Evolutionary conservation across 2,113 vertebrate genomes (phyloP), one percentile per base, ranked within the genome.

Genomic region (Datnioides undecimradiatus): DNA sequence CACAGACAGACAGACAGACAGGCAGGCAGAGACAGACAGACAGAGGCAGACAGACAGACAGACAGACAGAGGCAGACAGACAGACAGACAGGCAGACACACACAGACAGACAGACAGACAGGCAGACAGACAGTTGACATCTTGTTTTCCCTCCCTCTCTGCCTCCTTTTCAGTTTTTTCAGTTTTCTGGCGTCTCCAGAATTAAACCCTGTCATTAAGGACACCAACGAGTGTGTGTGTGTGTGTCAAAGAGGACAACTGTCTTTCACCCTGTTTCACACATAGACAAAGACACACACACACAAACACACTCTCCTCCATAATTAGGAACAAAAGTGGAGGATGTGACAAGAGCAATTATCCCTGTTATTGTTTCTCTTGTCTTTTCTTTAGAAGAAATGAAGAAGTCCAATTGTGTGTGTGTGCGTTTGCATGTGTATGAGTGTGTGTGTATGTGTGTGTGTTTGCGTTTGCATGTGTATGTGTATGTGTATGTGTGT

Each of bases 321-420:
- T 60, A 79, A 75, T 51, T 40, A 73, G 38, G 29, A 63, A 4
- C 55, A 49, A 60, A 60, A 40, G 48, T 40, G 38, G 46, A 60
- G 60, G 60, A 72, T 38, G 76, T 78, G 69, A 80, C 45, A 38
- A 27, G 60, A 29, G 55, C 68, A 79, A 85, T 90, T 83, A 80
- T 87, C 69, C 49, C 63, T 12, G 31, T 63, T 67, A 43, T 51
- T 74, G 46, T 33, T 23, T 23, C 25, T 73, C 63, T 72, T 71
- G 46, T 74, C 54, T 74, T 75, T 83, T 36, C 51, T 38, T 38
- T 9, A 0, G 23, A 52, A 3, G 38, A 29, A 67, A 40, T 2
- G 10, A 63, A 52, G 21, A 17, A 80, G 34, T 55, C 45, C 55
- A 21, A 62, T 23, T 19, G 7, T 43, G 46, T 49, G 38, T 36